phyloP scores from a whole-genome alignment of 2,797 vertebrate species.

The Darevskia nairensis region DNA sequence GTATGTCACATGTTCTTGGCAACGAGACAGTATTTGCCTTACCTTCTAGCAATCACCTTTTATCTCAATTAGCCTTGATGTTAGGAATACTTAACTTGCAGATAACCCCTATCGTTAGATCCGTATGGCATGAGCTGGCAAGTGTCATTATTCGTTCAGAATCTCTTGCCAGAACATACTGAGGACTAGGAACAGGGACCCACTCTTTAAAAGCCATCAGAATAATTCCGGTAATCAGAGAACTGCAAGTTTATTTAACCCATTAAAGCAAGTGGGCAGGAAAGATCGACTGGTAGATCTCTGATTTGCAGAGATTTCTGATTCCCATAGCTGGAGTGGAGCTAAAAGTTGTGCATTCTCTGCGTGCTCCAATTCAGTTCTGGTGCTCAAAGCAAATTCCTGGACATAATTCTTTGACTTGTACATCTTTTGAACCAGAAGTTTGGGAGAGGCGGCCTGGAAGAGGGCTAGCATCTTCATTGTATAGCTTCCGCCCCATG shows the following conservation, averaged over 20 bases:
- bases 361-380: too few relatives aligned
- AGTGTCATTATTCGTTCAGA: not conserved
- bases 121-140: not conserved
- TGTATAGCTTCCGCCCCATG: too few relatives aligned
- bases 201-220: not conserved
- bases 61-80: conserved; percentile 2
- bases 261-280: not conserved
- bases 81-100: not conserved
- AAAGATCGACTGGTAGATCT: too few relatives aligned
- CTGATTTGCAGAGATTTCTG: too few relatives aligned
- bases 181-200: not conserved
- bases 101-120: not conserved
- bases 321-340: too few relatives aligned
- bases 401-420: too few relatives aligned
- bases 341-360: too few relatives aligned
- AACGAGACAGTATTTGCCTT: not conserved
- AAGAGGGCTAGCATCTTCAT: too few relatives aligned
- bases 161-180: not conserved
- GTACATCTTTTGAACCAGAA: too few relatives aligned
- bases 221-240: not conserved
- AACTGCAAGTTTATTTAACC: not conserved
- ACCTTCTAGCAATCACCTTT: not conserved
- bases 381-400: too few relatives aligned
- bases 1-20: conserved; percentile 4
- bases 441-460: too few relatives aligned